These are phyloP conservation scores for Netelia melanura DNA, from an alignment of 2,888 invertebrate species.

Conservation along the genomic window DNA sequence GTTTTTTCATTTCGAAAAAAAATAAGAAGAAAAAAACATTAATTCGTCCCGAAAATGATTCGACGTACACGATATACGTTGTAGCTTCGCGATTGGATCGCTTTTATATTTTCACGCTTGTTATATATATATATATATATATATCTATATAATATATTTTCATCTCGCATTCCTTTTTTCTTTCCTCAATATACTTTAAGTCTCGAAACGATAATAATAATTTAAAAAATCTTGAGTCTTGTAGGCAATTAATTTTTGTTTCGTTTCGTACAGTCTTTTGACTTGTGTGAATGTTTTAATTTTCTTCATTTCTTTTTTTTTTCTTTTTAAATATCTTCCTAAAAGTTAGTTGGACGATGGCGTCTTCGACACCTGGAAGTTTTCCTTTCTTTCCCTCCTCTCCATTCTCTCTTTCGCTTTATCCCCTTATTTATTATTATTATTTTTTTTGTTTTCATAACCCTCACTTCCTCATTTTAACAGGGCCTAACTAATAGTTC, in stretches of 20 bases:
- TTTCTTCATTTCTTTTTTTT: slow-evolving; percentile 66
- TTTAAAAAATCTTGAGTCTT: slow-evolving; percentile 79
- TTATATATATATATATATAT: slow-evolving; percentile 40
- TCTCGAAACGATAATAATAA: slow-evolving; percentile 75
- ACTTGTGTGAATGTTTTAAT: slow-evolving; percentile 77
- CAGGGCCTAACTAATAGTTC: slow-evolving; percentile 79
- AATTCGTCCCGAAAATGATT: slow-evolving; percentile 24
- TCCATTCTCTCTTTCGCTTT: slow-evolving; percentile 58
- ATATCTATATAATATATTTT: slow-evolving; percentile 26
- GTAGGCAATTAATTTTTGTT: slow-evolving; percentile 76
- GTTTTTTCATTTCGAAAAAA: slow-evolving; percentile 71
- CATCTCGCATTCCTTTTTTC: slow-evolving; percentile 36
- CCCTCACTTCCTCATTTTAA: slow-evolving; percentile 61
- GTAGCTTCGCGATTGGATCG: slow-evolving; percentile 51
- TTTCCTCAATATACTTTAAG: slow-evolving; percentile 68
- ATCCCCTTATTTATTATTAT: slow-evolving; percentile 51
- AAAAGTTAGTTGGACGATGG: slow-evolving; percentile 84
- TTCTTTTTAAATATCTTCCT: slow-evolving; percentile 73
- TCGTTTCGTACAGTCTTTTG: slow-evolving; percentile 83
- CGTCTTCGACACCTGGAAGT: slow-evolving; percentile 83
- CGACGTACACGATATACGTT: slow-evolving; percentile 21
- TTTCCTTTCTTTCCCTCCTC: slow-evolving; percentile 69
- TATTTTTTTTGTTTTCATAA: slow-evolving; percentile 1
- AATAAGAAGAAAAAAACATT: slow-evolving; percentile 52
- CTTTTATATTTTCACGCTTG: slow-evolving; percentile 40